Percentiles rank a stretch among this genome's conserved stretches.
Conservation (phyloP, 2,797 vertebrate genomes). For the Sylvilagus floridanus region DNA sequence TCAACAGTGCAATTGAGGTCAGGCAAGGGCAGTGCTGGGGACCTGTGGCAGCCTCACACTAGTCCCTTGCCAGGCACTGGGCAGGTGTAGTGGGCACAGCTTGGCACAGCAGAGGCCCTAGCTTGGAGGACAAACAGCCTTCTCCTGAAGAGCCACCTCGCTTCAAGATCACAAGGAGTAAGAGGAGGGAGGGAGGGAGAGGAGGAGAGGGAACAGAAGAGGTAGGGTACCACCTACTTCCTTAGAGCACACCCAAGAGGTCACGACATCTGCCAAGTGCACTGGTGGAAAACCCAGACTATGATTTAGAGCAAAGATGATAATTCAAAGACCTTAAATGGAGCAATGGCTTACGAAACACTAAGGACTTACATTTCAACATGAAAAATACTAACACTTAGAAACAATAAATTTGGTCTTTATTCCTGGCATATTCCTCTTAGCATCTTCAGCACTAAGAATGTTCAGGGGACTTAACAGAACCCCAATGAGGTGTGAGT, state of each 20-base stretch:
- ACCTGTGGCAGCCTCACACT: no score
- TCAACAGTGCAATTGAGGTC: no score
- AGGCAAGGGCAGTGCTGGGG: no score
- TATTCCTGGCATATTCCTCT: not conserved
- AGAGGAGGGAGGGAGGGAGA: not conserved
- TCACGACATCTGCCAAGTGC: no score
- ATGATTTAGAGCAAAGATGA: not conserved
- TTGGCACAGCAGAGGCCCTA: no score
- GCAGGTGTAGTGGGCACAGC: no score
- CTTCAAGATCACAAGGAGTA: not conserved
- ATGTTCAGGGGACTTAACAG: accelerated
- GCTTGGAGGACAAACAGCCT: no score
- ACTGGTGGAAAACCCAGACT: not conserved
- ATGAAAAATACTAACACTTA: constrained; percentile 26
- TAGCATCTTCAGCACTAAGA: not conserved
- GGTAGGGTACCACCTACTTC: not conserved
- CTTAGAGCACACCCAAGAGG: not conserved
- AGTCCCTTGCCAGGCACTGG: no score
- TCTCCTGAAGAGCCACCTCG: not conserved
- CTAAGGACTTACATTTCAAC: not conserved
- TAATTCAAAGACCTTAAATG: not conserved
- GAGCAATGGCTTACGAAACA: not conserved
- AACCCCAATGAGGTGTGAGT: not conserved
- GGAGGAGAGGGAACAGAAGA: not conserved
- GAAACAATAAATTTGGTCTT: constrained; percentile 15